A percentile compares a stretch with the other conserved stretches of the same genome.
Evolutionary conservation across 53 echinoderm and acorn worm genomes (phyloP).

Genomic region (Astropecten irregularis): DNA sequence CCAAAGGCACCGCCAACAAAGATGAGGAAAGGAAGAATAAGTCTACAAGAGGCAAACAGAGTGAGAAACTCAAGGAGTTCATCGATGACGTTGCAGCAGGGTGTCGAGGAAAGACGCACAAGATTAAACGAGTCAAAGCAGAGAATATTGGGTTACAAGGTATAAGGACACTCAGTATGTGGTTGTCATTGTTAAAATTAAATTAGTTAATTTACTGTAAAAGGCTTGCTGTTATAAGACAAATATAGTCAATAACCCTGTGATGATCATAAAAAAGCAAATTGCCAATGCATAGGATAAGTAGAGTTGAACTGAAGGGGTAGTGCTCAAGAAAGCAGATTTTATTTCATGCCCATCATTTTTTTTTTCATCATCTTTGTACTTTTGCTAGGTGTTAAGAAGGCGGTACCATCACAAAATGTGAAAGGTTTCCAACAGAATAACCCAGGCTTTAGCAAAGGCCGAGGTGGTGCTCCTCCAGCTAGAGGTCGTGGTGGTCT

Average conservation of each 20-base stretch:
- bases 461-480: neutral
- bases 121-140: constrained; percentile 17
- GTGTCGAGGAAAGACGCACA: neutral
- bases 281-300: no score
- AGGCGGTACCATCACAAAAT: neutral
- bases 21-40: neutral
- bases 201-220: no score
- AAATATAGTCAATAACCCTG: no score
- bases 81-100: constrained; percentile 1
- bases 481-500: neutral
- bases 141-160: neutral
- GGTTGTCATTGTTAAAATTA: no score
- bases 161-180: neutral
- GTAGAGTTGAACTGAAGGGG: no score
- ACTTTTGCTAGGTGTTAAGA: neutral
- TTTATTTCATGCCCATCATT: neutral
- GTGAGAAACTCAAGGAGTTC: constrained; percentile 25
- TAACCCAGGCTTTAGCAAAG: no score
- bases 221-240: no score
- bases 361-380: neutral
- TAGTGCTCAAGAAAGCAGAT: no score
- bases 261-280: no score
- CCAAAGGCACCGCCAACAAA: neutral
- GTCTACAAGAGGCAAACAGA: neutral
- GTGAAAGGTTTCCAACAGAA: neutral